phyloP scores from a whole-genome alignment of 2,888 invertebrate species.

The Nemapogon koenigi region DNA sequence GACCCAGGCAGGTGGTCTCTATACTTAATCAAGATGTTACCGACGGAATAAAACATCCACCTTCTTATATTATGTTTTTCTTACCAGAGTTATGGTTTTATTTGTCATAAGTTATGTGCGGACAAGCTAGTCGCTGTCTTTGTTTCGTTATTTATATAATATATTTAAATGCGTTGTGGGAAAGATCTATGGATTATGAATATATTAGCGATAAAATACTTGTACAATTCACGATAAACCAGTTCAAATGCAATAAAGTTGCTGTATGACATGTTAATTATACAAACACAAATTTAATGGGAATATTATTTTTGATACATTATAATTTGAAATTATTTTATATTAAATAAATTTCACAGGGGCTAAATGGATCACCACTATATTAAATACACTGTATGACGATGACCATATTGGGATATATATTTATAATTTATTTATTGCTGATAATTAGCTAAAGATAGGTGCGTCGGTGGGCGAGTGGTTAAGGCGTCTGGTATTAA shows the following conservation, averaged over 20 bases:
- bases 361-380: too few relatives aligned
- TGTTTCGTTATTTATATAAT: constrained; percentile 52
- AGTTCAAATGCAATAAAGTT: constrained; percentile 42
- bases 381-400: too few relatives aligned
- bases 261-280: constrained; percentile 44
- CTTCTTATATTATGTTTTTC: constrained; percentile 40
- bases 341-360: too few relatives aligned
- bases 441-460: too few relatives aligned
- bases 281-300: constrained; percentile 36
- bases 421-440: too few relatives aligned
- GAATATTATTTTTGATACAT: too few relatives aligned
- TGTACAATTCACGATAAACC: constrained; percentile 29
- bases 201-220: constrained; percentile 53
- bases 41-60: constrained; percentile 40
- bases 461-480: too few relatives aligned
- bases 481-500: too few relatives aligned
- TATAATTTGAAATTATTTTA: too few relatives aligned
- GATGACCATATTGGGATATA: too few relatives aligned
- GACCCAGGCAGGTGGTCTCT: constrained; percentile 57
- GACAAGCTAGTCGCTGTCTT: constrained; percentile 32
- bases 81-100: constrained; percentile 53
- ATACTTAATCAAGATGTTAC: constrained; percentile 65
- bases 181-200: constrained; percentile 57
- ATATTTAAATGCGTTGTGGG: constrained; percentile 48
- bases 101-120: constrained; percentile 42